Evolutionary conservation across 30 jellyfish, hydroid and myxozoan species (phyloP).

Genomic region (Aurelia aurita complex sp. Pacific): DNA sequence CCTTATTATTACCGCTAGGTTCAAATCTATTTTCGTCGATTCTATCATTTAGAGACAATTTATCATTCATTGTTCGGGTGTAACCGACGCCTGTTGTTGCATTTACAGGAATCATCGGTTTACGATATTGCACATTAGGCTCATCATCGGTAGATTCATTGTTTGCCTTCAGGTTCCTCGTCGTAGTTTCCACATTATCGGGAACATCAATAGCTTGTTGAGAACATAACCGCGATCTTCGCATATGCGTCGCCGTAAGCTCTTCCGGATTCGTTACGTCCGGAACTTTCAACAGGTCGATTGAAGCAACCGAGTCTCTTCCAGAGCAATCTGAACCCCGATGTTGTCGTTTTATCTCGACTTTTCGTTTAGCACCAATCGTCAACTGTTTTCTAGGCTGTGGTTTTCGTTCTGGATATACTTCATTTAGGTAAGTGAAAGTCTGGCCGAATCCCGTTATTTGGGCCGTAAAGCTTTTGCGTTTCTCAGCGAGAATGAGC

Average conservation of each 20-base stretch:
- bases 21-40: neutral
- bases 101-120: too few relatives aligned
- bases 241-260: neutral
- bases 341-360: conserved; percentile 35
- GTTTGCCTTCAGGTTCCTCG: neutral
- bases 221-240: conserved; percentile 28
- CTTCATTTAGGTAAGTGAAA: conserved; percentile 29
- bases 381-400: conserved; percentile 29
- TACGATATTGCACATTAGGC: neutral
- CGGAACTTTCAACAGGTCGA: conserved; percentile 27
- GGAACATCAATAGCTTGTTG: conserved; percentile 37
- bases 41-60: too few relatives aligned
- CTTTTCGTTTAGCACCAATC: conserved; percentile 48
- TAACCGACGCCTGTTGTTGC: too few relatives aligned
- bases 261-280: conserved; percentile 4
- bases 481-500: conserved; percentile 79
- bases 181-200: neutral
- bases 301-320: conserved; percentile 11
- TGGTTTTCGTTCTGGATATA: conserved; percentile 23
- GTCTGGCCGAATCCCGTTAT: conserved; percentile 60
- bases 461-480: conserved; percentile 81
- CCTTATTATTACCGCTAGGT: neutral
- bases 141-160: neutral
- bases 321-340: conserved; percentile 27
- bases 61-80: too few relatives aligned